phyloP scores from a whole-genome alignment of 2,888 invertebrate species.

The Taenaris catops region DNA sequence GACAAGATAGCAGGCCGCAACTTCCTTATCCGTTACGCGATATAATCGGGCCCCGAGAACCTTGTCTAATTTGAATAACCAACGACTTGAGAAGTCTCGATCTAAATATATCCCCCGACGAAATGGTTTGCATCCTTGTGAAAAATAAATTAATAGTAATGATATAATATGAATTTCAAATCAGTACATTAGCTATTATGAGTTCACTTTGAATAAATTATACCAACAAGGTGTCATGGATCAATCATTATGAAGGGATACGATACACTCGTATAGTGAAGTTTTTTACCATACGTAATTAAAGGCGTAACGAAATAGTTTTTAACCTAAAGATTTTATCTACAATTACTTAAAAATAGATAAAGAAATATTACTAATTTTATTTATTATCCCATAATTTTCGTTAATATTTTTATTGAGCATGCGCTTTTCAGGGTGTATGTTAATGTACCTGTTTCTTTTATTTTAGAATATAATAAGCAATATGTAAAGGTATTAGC shows the following conservation, averaged over 20 bases:
- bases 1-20: conserved; percentile 52
- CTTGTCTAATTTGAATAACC: conserved; percentile 67
- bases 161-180: conserved; percentile 25
- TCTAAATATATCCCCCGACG: conserved; percentile 45
- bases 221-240: conserved; percentile 5
- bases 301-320: neutral
- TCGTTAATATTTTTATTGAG: no score
- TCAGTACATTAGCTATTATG: conserved; percentile 27
- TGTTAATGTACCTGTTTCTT: no score
- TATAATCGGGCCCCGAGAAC: conserved; percentile 52
- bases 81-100: conserved; percentile 41
- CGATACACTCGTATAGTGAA: conserved; percentile 1
- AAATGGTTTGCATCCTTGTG: conserved; percentile 48
- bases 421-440: no score
- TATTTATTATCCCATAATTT: no score
- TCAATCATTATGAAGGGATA: conserved; percentile 5
- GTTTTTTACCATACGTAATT: conserved; percentile 7
- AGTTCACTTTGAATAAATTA: conserved; percentile 24
- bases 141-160: conserved; percentile 23
- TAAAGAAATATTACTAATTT: no score
- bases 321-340: neutral
- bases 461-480: no score
- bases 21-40: conserved; percentile 69
- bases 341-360: no score
- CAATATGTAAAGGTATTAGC: no score